Conservation (phyloP, 2,888 invertebrate species). For the Drosophila greeni region DNA sequence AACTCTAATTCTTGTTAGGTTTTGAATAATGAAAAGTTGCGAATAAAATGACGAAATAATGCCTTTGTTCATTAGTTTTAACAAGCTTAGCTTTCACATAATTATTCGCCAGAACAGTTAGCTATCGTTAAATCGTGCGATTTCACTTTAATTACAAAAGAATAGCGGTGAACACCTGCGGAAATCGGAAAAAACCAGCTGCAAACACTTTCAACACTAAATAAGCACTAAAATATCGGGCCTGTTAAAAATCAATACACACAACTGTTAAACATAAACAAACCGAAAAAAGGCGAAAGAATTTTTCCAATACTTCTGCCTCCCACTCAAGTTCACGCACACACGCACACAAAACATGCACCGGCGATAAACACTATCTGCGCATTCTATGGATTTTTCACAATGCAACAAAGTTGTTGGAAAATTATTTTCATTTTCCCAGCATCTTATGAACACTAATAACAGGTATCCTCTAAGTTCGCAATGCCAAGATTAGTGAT, state of each 20-base stretch:
- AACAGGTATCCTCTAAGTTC: background rate
- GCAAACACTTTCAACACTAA: background rate
- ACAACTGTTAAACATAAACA: conserved; percentile 42
- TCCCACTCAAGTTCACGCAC: conserved; percentile 38
- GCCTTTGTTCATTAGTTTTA: background rate
- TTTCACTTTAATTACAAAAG: conserved; percentile 6
- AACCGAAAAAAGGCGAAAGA: conserved; percentile 26
- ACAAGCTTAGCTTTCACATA: conserved; percentile 10
- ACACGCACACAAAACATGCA: conserved; percentile 11
- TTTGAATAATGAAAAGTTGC: background rate
- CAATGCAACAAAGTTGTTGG: conserved; percentile 43
- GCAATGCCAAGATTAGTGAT: background rate
- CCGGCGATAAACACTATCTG: conserved; percentile 54
- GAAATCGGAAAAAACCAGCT: background rate
- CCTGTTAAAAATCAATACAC: conserved; percentile 39
- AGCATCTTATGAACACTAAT: background rate
- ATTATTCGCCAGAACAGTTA: conserved; percentile 8
- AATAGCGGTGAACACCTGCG: background rate
- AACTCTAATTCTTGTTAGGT: background rate
- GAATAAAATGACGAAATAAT: background rate
- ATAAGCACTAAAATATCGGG: conserved; percentile 26
- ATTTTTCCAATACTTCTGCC: conserved; percentile 41
- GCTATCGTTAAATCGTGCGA: conserved; percentile 1
- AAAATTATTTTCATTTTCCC: background rate
- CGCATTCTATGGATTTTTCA: conserved; percentile 61